These are phyloP conservation scores for Athalia rosae DNA, from an alignment of 2,888 invertebrate genomes.

Conservation along the genomic window DNA sequence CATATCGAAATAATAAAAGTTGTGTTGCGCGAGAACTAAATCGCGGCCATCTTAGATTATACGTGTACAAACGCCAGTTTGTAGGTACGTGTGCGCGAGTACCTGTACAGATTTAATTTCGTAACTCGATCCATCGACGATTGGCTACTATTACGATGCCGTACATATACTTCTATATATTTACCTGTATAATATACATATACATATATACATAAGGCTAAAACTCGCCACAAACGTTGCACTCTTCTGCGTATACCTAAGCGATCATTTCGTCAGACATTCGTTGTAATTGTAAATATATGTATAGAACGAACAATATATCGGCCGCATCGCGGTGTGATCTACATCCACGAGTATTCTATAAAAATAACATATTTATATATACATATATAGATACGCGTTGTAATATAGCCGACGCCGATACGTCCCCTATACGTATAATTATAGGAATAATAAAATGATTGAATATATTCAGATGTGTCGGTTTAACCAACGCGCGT, in stretches of 20 bases:
- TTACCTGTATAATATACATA: too few relatives aligned
- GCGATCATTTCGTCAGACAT: conserved; percentile 52
- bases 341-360: too few relatives aligned
- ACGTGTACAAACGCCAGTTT: conserved; percentile 44
- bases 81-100: conserved; percentile 43
- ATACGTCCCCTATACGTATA: too few relatives aligned
- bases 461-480: too few relatives aligned
- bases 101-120: conserved; percentile 32
- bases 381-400: too few relatives aligned
- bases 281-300: conserved; percentile 15
- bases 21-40: too few relatives aligned
- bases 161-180: neutral
- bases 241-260: conserved; percentile 50
- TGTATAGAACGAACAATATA: conserved; percentile 41
- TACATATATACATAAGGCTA: conserved; percentile 8
- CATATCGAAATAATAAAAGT: too few relatives aligned
- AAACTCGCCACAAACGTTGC: conserved; percentile 36
- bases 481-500: neutral
- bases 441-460: too few relatives aligned
- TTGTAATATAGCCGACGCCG: too few relatives aligned
- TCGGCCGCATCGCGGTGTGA: too few relatives aligned
- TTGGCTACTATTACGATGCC: conserved; percentile 39
- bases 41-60: neutral
- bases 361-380: too few relatives aligned
- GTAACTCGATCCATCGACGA: conserved; percentile 37